These are phyloP conservation scores for Zingel zingel DNA, from an alignment of 2,113 vertebrate species.

Conservation along the genomic window DNA sequence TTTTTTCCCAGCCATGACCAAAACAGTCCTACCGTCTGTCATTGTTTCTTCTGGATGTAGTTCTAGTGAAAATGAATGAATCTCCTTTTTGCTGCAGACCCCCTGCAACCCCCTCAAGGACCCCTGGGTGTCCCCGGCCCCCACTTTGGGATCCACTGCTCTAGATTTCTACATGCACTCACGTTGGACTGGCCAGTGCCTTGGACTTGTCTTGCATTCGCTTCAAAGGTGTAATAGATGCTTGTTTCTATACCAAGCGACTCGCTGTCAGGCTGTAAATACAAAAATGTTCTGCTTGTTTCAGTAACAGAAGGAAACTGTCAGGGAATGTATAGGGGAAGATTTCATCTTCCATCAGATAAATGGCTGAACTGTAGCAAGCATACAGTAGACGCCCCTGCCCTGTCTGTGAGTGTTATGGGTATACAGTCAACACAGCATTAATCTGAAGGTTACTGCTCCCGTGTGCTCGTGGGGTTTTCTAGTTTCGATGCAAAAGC, in stretches of 20 bases:
- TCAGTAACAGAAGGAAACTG: slow-evolving; percentile 36
- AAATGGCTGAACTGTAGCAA: neutral
- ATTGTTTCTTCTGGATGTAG: too few species aligned
- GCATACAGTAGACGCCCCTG: neutral
- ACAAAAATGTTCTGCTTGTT: slow-evolving; percentile 60
- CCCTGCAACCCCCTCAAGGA: too few species aligned
- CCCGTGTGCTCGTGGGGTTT: fast-evolving
- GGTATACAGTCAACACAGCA: slow-evolving; percentile 10
- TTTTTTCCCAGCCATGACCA: too few species aligned
- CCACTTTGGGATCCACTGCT: too few species aligned
- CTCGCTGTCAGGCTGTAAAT: slow-evolving; percentile 66
- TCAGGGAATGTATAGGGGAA: slow-evolving; percentile 1
- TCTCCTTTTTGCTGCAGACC: too few species aligned
- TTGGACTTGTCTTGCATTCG: slow-evolving; percentile 52
- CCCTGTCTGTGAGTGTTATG: neutral
- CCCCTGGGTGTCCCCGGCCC: too few species aligned
- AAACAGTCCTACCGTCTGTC: too few species aligned
- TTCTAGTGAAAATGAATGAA: too few species aligned
- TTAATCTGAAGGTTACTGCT: neutral
- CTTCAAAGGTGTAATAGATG: slow-evolving; percentile 59
- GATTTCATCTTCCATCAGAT: slow-evolving; percentile 23
- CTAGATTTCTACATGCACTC: slow-evolving; percentile 40
- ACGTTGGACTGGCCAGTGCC: slow-evolving; percentile 55
- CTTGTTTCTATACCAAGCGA: slow-evolving; percentile 54
- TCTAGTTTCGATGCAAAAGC: neutral